A percentile compares a stretch with the other conserved stretches of the same genome.
phyloP scores from a whole-genome alignment of 2,888 invertebrate genomes.

The Baronia brevicornis region DNA sequence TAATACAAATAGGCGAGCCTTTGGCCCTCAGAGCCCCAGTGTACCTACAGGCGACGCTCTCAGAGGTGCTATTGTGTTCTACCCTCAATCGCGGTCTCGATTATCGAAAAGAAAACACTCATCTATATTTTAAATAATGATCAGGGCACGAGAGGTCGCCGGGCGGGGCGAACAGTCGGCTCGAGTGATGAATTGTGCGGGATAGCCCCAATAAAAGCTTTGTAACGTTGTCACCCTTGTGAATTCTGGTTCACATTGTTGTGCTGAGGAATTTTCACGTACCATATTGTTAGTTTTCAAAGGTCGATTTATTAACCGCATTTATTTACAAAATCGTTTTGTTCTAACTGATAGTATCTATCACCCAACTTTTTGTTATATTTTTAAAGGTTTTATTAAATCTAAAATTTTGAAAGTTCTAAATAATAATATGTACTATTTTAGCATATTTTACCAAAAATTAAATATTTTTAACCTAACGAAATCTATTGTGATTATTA shows the following conservation, averaged over 20 bases:
- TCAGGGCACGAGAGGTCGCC: constrained; percentile 42
- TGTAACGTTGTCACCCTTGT: constrained; percentile 47
- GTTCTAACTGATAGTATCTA: too few species aligned
- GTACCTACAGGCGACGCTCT: constrained; percentile 55
- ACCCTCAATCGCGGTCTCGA: constrained; percentile 70
- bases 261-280: constrained; percentile 20
- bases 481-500: too few species aligned
- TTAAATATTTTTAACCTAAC: too few species aligned
- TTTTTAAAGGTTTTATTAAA: too few species aligned
- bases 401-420: too few species aligned
- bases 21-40: constrained; percentile 43
- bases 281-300: constrained; percentile 11
- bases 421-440: too few species aligned
- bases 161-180: constrained; percentile 48
- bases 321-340: too few species aligned
- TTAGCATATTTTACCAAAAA: too few species aligned
- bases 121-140: constrained; percentile 76
- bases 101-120: constrained; percentile 75
- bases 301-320: constrained; percentile 19
- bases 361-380: too few species aligned
- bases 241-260: constrained; percentile 21
- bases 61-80: constrained; percentile 57
- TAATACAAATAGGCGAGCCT: constrained; percentile 67
- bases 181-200: constrained; percentile 62
- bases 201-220: constrained; percentile 56